These are phyloP conservation scores for Apomyelois bistriatella DNA, from an alignment of 2,888 invertebrate genomes.

Conservation along the genomic window DNA sequence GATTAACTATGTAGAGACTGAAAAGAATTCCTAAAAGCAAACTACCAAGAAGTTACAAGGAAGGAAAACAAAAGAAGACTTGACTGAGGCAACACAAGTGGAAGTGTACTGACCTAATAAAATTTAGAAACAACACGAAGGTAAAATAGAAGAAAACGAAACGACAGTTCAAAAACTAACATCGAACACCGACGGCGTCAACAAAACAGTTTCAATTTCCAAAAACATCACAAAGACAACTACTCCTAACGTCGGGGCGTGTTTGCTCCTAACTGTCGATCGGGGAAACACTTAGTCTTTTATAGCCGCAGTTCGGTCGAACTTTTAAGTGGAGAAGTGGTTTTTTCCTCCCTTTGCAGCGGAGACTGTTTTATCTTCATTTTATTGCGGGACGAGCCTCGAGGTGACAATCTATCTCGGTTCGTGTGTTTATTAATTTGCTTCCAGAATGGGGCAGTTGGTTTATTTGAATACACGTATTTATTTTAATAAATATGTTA, in stretches of 20 bases:
- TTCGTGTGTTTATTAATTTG: conserved; percentile 7
- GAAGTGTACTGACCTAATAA: not conserved
- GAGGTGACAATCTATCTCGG: conserved; percentile 18
- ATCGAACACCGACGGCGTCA: not conserved
- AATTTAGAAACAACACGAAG: not conserved
- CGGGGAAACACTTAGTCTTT: conserved; percentile 48
- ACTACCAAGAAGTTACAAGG: no score
- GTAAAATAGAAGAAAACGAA: no score
- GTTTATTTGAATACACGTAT: not conserved
- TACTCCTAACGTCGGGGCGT: conserved; percentile 26
- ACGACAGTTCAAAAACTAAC: not conserved
- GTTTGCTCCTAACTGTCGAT: conserved; percentile 44
- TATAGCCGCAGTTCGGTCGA: conserved; percentile 43
- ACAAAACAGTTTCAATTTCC: conserved; percentile 4
- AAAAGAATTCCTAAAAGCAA: no score
- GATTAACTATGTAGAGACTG: no score
- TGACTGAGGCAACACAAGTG: no score
- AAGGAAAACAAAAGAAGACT: no score
- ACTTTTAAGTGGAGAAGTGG: conserved; percentile 60
- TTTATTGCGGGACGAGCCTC: conserved; percentile 34
- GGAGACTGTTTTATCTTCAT: conserved; percentile 42
- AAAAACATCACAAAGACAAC: conserved; percentile 12
- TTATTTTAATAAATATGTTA: not conserved
- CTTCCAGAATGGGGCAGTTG: not conserved
- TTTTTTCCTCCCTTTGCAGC: conserved; percentile 32